phyloP scores from a whole-genome alignment of 2,797 vertebrate species.

The Cyprinella venusta region DNA sequence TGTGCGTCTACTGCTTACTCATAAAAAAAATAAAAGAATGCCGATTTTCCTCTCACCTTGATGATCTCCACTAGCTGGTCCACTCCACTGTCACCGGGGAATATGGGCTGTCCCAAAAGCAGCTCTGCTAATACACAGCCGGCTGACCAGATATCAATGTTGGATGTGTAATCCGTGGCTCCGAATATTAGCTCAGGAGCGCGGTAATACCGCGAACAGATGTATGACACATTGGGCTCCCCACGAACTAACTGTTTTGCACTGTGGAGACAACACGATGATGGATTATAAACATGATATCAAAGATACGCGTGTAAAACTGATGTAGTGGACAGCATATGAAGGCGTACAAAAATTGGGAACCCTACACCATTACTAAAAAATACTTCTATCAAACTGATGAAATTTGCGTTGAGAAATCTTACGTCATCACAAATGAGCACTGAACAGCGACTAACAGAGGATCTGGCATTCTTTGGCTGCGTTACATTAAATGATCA shows the following conservation, averaged over 20 bases:
- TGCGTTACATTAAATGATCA: neutral
- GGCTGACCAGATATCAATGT: conserved; percentile 97
- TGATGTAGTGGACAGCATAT: neutral
- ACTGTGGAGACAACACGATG: conserved; percentile 66
- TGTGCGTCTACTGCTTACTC: neutral
- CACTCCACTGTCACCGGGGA: conserved; percentile 93
- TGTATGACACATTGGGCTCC: conserved; percentile 94
- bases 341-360: neutral
- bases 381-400: neutral
- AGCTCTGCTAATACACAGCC: conserved; percentile 93
- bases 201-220: conserved; percentile 95
- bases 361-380: neutral
- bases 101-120: conserved; percentile 92
- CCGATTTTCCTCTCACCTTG: conserved; percentile 76
- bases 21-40: neutral
- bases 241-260: conserved; percentile 93
- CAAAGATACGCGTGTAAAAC: neutral
- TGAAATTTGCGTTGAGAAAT: neutral
- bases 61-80: conserved; percentile 97
- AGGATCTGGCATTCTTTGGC: neutral
- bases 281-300: neutral
- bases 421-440: neutral
- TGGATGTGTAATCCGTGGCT: conserved; percentile 94
- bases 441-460: neutral
- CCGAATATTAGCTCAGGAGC: conserved; percentile 96